Evolutionary conservation across 1,140 invertebrate genomes (phyloP).

Genomic region (Drosophila dunni): DNA sequence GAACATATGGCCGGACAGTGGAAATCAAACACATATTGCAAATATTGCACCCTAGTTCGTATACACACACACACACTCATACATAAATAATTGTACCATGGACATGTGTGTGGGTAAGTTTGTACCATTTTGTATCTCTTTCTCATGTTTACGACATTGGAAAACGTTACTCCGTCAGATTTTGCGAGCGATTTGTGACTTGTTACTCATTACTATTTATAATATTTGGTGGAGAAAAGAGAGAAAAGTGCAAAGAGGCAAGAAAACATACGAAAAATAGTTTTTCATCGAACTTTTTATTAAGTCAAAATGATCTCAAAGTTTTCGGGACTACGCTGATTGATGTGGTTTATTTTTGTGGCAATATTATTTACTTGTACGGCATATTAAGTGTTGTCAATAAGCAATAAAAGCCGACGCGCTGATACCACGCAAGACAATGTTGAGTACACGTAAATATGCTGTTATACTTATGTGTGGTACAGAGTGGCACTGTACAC

Average conservation of each 20-base stretch:
- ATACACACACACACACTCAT: conserved; percentile 3
- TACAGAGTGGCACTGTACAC: conserved; percentile 11
- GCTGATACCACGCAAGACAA: not conserved
- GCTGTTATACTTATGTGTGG: too few relatives aligned
- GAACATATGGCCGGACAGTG: conserved; percentile 35
- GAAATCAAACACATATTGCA: conserved; percentile 45
- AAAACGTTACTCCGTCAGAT: conserved; percentile 16
- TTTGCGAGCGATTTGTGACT: conserved; percentile 12
- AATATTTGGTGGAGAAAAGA: conserved; percentile 19
- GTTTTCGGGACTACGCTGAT: not conserved
- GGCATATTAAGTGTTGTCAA: not conserved
- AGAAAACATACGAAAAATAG: conserved; percentile 3
- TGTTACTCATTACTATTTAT: conserved; percentile 34
- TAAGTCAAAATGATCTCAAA: not conserved
- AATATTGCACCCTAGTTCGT: conserved; percentile 42
- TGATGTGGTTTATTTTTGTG: conserved; percentile 2
- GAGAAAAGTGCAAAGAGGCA: conserved; percentile 16
- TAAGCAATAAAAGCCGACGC: not conserved
- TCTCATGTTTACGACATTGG: conserved; percentile 17
- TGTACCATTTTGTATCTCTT: not conserved
- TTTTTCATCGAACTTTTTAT: conserved; percentile 10
- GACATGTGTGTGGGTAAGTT: not conserved
- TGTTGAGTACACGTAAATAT: too few relatives aligned
- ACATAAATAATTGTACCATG: not conserved
- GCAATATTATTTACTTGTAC: not conserved